Conservation (phyloP, 2,888 invertebrate genomes). For the Parapristionchus giblindavisi region DNA sequence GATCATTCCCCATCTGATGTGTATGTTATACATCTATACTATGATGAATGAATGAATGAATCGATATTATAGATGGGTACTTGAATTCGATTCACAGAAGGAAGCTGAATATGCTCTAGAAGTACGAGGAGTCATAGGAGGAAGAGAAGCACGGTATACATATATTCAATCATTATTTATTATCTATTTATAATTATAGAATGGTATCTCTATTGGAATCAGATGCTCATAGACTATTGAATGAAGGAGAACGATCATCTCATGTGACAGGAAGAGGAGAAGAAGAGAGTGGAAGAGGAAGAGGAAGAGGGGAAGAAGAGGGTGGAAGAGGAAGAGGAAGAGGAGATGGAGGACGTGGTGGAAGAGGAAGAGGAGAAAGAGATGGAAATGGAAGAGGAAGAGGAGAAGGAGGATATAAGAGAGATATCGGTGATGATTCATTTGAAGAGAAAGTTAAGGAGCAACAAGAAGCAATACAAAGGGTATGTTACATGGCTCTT, state of each 20-base stretch:
- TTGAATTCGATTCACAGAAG: not conserved
- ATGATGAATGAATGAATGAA: not conserved
- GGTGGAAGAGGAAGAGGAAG: not conserved
- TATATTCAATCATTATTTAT: not conserved
- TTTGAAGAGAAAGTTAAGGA: conserved; percentile 24
- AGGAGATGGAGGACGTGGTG: not conserved
- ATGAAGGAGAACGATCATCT: not conserved
- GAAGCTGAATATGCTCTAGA: not conserved
- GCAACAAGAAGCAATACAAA: conserved; percentile 17
- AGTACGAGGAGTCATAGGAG: not conserved
- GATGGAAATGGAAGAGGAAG: not conserved
- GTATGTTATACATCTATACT: not conserved
- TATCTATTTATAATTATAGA: not conserved
- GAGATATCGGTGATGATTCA: too few relatives aligned
- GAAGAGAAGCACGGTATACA: conserved; percentile 5
- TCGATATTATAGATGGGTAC: not conserved
- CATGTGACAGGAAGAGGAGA: too few relatives aligned
- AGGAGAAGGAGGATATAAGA: not conserved
- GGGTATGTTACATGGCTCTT: not conserved
- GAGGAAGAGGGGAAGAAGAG: not conserved
- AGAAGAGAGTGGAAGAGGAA: not conserved
- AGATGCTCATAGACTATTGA: conserved; percentile 19
- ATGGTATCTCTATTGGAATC: not conserved
- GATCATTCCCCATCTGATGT: conserved; percentile 31
- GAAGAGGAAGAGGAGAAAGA: not conserved